Percentiles rank a stretch among this genome's conserved stretches.
These are phyloP conservation scores for Spheniscus humboldti DNA, from an alignment of 2,797 vertebrate genomes.

Conservation along the genomic window DNA sequence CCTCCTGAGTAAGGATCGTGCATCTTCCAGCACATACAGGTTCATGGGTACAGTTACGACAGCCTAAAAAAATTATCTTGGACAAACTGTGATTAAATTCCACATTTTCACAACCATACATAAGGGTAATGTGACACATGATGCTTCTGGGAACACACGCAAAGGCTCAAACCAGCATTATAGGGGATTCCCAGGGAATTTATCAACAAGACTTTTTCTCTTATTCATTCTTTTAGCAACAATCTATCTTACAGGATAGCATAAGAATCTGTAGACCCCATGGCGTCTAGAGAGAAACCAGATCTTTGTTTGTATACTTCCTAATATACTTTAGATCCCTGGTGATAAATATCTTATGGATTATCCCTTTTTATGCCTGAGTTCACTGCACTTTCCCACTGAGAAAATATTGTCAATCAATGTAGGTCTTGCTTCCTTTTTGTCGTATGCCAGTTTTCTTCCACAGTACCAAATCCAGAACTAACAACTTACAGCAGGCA, in stretches of 20 bases:
- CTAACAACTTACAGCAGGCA: constrained; percentile 38
- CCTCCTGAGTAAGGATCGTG: background rate
- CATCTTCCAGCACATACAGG: background rate
- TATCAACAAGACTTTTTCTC: background rate
- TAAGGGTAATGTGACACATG: background rate
- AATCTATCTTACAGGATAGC: background rate
- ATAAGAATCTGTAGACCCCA: background rate
- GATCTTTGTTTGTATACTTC: constrained; percentile 35
- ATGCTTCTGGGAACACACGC: background rate
- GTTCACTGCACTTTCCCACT: constrained; percentile 24
- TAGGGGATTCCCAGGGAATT: background rate
- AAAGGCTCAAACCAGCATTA: constrained; percentile 20
- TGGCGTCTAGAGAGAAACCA: background rate
- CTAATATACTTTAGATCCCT: constrained; percentile 21
- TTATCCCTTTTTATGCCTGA: constrained; percentile 35
- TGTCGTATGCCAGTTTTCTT: constrained; percentile 1
- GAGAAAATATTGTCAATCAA: constrained; percentile 52
- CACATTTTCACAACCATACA: background rate
- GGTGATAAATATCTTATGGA: constrained; percentile 23
- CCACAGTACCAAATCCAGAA: constrained; percentile 26
- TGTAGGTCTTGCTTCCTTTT: background rate
- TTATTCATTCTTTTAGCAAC: background rate
- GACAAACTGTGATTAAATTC: background rate
- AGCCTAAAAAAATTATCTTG: background rate
- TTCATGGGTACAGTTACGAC: background rate